phyloP scores from a whole-genome alignment of 2,797 vertebrate genomes.

The Enteromius anoplus region DNA sequence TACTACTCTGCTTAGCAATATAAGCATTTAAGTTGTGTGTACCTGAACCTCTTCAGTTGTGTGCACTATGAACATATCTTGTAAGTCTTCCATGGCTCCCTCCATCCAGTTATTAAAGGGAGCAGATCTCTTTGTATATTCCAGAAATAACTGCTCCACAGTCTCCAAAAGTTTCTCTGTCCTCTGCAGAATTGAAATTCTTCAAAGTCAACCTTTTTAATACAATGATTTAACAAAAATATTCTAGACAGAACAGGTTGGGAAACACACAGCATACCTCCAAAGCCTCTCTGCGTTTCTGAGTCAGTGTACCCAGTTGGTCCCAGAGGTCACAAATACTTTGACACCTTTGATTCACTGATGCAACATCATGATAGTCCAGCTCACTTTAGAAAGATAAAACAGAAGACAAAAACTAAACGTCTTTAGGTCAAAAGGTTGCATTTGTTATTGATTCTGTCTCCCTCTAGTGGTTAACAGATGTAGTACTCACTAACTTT shows the following conservation, averaged over 20 bases:
- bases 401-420: not conserved
- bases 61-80: conserved; percentile 98
- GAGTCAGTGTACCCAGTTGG: conserved; percentile 92
- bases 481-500: too few relatives aligned
- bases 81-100: conserved; percentile 97
- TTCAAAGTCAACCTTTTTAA: not conserved
- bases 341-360: conserved; percentile 94
- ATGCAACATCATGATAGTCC: conserved; percentile 92
- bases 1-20: not conserved
- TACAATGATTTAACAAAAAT: not conserved
- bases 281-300: conserved; percentile 93
- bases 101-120: conserved; percentile 99
- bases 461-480: not conserved
- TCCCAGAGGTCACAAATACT: conserved; percentile 99
- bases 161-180: conserved; percentile 95
- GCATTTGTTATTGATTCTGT: not conserved
- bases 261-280: conserved; percentile 80
- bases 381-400: conserved; percentile 83
- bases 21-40: not conserved
- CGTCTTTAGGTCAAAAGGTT: not conserved
- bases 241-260: not conserved
- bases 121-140: conserved; percentile 93
- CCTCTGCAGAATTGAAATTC: conserved; percentile 75
- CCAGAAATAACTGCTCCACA: conserved; percentile 94
- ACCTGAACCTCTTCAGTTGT: conserved; percentile 95